Evolutionary conservation across 2,888 invertebrate species (phyloP).

Genomic region (Synanthedon myopaeformis): DNA sequence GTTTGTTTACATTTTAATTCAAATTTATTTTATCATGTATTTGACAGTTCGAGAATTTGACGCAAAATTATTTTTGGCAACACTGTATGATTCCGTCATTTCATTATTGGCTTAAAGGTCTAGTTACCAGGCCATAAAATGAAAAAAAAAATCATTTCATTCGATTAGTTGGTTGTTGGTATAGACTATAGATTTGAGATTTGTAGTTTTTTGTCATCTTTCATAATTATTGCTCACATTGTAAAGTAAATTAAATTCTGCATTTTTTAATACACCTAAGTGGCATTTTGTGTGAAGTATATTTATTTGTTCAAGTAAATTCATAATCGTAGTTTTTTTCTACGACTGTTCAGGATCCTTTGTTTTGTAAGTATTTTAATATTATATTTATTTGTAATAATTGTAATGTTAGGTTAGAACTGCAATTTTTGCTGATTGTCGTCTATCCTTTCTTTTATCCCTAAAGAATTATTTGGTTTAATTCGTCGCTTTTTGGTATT

Average conservation of each 20-base stretch:
- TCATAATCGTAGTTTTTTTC: neutral
- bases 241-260: neutral
- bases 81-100: no score
- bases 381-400: constrained; percentile 13
- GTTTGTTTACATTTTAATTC: no score
- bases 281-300: neutral
- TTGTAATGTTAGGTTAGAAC: constrained; percentile 59
- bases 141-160: no score
- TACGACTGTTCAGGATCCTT: constrained; percentile 4
- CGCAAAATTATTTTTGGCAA: no score
- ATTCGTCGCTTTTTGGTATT: constrained; percentile 38
- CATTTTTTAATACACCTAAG: no score
- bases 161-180: no score
- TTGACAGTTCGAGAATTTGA: no score
- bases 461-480: constrained; percentile 38
- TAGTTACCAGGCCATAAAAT: no score
- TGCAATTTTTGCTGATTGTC: constrained; percentile 56
- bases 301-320: neutral
- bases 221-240: neutral
- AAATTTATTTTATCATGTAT: no score
- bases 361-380: constrained; percentile 41
- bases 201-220: no score
- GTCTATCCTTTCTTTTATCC: constrained; percentile 3
- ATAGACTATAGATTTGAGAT: no score
- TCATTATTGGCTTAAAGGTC: no score